Evolutionary conservation across 1,140 invertebrate species (phyloP), one percentile per base, ranked within the genome.

Genomic region (Riptortus pedestris): DNA sequence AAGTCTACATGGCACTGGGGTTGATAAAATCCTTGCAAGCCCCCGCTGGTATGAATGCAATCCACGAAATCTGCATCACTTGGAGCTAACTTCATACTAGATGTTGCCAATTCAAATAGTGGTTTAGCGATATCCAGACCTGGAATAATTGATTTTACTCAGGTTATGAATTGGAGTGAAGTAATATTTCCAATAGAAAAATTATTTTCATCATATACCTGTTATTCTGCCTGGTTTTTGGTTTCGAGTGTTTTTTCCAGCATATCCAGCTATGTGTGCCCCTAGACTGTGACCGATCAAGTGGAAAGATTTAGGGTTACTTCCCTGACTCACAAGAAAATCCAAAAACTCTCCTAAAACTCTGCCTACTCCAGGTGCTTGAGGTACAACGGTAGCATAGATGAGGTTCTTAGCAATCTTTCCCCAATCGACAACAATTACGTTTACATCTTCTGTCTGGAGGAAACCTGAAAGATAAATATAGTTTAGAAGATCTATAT

Each of bases 31-130:
- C 78, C 79, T 74, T 74, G 78, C 70, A 71, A 74, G 9, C 78
- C 82, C 47, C 74, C 79, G 66, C 84, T 83, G 0, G 83, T 86
- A 64, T 90, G 87, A 64, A 90, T 83, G 0, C 85, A 77, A 67
- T 88, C 85, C 0, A 90, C 86, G 59, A 84, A 86, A 9, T 77
- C 73, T 1, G 85, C 88, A 68, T 90, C 86, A 0, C n/a, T n/a
- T 43, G 38, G 38, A 43, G 38, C 38, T n/a, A 43, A n/a, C 38
- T n/a, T 43, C n/a, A 11, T 43, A n/a, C 9, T 43, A 43, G 38
- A n/a, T 11, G 9, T n/a, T 9, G 38, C 9, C n/a, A n/a, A n/a
- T n/a, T 9, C 9, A 43, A 43, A 43, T 11, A 9, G 9, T 43
- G 38, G 38, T n/a, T n/a, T 9, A 43, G 38, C 38, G n/a, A n/a